Evolutionary conservation across 2,888 invertebrate genomes (phyloP), one percentile per base, ranked within the genome.

Genomic region (Monochamus alternatus): DNA sequence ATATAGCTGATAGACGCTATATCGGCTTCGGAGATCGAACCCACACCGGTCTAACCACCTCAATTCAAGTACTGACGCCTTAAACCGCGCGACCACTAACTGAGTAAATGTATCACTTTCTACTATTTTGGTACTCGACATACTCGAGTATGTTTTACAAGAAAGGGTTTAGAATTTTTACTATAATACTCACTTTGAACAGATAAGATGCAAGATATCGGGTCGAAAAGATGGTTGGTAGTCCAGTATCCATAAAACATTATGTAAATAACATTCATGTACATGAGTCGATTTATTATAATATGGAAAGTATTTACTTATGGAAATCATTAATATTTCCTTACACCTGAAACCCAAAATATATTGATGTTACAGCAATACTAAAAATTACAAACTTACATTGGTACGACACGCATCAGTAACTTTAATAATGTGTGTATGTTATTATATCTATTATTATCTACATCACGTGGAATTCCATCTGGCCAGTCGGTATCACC

Each of bases 231-330:
- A 90, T 0, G 96, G 95, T 81, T 95, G 92, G 86, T 96, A 96
- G 60, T 93, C 92, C 75, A 93, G 89, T 80, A 97, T 91, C 91
- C 93, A 93, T 70, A 98, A 90, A 60, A 97, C 87, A 88, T 97
- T 96, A 85, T 94, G 92, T 22, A 96, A 87, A 87, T 95, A 98
- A 10, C 94, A 92, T 84, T 94, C 93, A 80, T 96, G 94, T 0
- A 91, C 87, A 83, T 93, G 93, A 3, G 93, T 89, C 0, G 93
- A 90, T 74, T 92, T 93, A 84, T 93, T 94, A 86, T 93, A 92
- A 87, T 96, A 97, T 0, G 98, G 98, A 88, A 94, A 97, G 65
- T 91, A 90, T 3, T 90, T 90, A 73, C 91, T 89, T 22, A 96
- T 88, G 10, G 92, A 90, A 64, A 93, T 92, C 81, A 95, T 86